Conservation (phyloP, 2,888 invertebrate species). For the Dicyrtoma fusca region DNA sequence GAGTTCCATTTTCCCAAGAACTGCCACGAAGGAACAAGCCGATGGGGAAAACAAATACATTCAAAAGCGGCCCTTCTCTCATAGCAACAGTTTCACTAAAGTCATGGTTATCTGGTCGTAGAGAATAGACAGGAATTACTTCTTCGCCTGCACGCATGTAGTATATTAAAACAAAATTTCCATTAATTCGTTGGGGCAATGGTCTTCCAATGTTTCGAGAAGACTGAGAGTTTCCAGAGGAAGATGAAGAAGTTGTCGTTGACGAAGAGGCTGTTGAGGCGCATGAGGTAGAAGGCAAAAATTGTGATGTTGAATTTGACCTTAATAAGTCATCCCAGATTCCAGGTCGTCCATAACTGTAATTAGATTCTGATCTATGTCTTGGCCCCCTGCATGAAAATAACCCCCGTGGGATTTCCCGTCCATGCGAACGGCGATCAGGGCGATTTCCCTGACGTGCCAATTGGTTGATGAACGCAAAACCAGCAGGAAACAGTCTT, state of each 20-base stretch:
- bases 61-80: slow-evolving; percentile 47
- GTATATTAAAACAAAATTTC: slow-evolving; percentile 46
- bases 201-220: background rate
- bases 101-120: slow-evolving; percentile 24
- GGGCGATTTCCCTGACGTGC: slow-evolving; percentile 45
- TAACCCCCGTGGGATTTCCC: slow-evolving; percentile 5
- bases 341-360: background rate
- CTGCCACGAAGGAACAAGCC: slow-evolving; percentile 52
- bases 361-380: slow-evolving; percentile 11
- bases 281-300: background rate
- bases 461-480: slow-evolving; percentile 40
- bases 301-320: background rate
- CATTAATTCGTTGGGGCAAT: slow-evolving; percentile 42
- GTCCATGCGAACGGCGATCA: background rate
- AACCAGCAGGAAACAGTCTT: slow-evolving; percentile 46
- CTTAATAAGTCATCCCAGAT: slow-evolving; percentile 10
- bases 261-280: background rate
- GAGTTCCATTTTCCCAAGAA: slow-evolving; percentile 48
- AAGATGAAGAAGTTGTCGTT: background rate
- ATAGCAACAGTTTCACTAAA: slow-evolving; percentile 37
- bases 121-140: slow-evolving; percentile 50
- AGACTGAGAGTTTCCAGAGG: background rate
- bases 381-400: slow-evolving; percentile 3
- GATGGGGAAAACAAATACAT: slow-evolving; percentile 51
- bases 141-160: slow-evolving; percentile 52